Conservation (phyloP, 2,113 vertebrate species). For the Eupsittula cactorum region DNA sequence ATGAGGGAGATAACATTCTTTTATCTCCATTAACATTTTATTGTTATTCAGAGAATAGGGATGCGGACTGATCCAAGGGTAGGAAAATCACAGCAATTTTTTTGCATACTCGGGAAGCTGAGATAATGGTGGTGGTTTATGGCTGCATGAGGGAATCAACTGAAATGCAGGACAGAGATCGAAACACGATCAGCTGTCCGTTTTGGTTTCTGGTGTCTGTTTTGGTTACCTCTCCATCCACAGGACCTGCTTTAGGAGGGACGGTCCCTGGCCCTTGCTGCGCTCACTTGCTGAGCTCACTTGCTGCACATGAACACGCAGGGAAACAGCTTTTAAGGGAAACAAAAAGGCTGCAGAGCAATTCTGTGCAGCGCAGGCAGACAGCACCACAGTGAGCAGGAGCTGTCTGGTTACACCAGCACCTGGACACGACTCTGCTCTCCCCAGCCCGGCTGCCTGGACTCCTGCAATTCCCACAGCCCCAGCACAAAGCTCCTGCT, state of each 20-base stretch:
- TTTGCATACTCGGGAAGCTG: constrained; percentile 22
- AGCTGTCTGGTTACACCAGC: not conserved
- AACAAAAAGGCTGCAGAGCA: not conserved
- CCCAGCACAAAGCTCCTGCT: not conserved
- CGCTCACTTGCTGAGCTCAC: not conserved
- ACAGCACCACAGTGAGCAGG: not conserved
- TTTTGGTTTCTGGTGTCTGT: constrained; percentile 7
- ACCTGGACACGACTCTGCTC: fast-evolving
- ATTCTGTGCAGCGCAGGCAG: not conserved
- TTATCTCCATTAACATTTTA: constrained; percentile 70
- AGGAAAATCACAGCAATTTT: constrained; percentile 65
- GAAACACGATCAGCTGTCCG: not conserved
- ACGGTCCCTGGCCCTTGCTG: fast-evolving
- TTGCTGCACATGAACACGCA: not conserved
- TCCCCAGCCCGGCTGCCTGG: not conserved
- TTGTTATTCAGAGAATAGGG: constrained; percentile 65
- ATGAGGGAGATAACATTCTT: constrained; percentile 66
- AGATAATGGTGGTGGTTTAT: constrained; percentile 27
- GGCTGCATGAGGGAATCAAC: not conserved
- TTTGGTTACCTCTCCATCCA: not conserved
- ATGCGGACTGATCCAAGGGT: constrained; percentile 7
- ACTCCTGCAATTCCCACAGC: not conserved
- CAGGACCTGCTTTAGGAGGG: not conserved
- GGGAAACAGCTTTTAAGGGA: not conserved
- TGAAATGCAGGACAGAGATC: constrained; percentile 8